Evolutionary conservation across 2,113 vertebrate genomes (phyloP).

Genomic region (Tichodroma muraria): DNA sequence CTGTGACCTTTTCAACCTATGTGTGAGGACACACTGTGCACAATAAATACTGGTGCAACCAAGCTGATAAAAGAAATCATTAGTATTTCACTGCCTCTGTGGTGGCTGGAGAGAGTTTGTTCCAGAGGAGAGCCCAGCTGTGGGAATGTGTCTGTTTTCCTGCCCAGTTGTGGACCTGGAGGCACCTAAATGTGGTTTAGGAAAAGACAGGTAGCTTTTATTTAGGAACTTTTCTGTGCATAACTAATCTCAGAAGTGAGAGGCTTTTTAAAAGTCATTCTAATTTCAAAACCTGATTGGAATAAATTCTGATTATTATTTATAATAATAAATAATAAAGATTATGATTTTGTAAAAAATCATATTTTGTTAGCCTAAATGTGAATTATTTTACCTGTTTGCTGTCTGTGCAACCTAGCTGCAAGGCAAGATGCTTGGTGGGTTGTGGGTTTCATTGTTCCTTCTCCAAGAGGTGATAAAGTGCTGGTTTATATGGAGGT

Average conservation of each 20-base stretch:
- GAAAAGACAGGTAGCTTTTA: neutral
- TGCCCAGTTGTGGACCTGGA: neutral
- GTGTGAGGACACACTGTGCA: fast-evolving
- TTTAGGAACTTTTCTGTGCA: neutral
- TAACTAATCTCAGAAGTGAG: neutral
- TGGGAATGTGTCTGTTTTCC: neutral
- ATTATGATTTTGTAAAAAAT: neutral
- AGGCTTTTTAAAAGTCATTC: neutral
- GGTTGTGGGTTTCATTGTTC: neutral
- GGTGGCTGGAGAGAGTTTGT: neutral
- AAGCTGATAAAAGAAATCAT: neutral
- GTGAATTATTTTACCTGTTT: neutral
- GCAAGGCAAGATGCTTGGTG: fast-evolving
- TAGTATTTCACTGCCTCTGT: neutral
- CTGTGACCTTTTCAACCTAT: neutral
- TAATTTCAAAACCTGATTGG: neutral
- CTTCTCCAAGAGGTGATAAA: neutral
- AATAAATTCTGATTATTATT: too few relatives aligned
- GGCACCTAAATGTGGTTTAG: neutral
- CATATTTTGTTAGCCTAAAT: neutral
- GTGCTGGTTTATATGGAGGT: neutral
- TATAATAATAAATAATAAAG: too few relatives aligned
- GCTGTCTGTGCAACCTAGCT: neutral
- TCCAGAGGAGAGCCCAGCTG: neutral
- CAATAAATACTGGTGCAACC: neutral